Evolutionary conservation across 2,888 invertebrate genomes (phyloP).

Genomic region (Lottia gigantea): DNA sequence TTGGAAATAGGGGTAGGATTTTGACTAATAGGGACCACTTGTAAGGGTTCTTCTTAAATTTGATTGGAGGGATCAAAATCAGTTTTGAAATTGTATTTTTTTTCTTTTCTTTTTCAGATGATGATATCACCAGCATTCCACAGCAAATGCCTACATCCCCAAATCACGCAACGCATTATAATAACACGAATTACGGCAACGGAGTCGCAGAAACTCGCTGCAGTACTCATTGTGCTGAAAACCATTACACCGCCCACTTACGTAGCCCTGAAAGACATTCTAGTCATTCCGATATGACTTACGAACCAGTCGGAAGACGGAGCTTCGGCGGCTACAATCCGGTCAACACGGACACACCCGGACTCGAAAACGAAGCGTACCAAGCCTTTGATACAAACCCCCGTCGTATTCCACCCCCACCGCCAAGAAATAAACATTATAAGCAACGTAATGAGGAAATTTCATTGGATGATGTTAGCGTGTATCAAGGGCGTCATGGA

Average conservation of each 20-base stretch:
- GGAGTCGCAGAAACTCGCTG: slow-evolving; percentile 11
- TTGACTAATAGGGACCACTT: too few relatives aligned
- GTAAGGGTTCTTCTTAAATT: too few relatives aligned
- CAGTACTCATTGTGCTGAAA: background rate
- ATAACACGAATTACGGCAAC: too few relatives aligned
- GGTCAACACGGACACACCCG: slow-evolving; percentile 19
- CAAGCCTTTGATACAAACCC: slow-evolving; percentile 26
- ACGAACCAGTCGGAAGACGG: slow-evolving; percentile 6
- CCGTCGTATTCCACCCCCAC: slow-evolving; percentile 25
- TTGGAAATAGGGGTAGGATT: too few relatives aligned
- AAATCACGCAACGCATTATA: slow-evolving; percentile 16
- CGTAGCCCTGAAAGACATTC: slow-evolving; percentile 7
- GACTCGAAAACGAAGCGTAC: slow-evolving; percentile 31
- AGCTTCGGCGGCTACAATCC: slow-evolving; percentile 20
- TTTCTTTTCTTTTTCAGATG: slow-evolving; percentile 15
- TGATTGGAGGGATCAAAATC: too few relatives aligned
- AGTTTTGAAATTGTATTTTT: too few relatives aligned
- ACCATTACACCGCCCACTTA: background rate
- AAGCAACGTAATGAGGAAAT: slow-evolving; percentile 23
- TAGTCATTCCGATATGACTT: background rate
- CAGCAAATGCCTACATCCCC: slow-evolving; percentile 15
- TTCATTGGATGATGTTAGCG: slow-evolving; percentile 22
- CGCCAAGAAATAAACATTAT: slow-evolving; percentile 10
- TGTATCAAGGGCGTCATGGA: slow-evolving; percentile 3
- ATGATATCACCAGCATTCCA: slow-evolving; percentile 12